Conservation (phyloP, 1,140 invertebrate genomes). For the Scaptodrosophila lebanonensis region DNA sequence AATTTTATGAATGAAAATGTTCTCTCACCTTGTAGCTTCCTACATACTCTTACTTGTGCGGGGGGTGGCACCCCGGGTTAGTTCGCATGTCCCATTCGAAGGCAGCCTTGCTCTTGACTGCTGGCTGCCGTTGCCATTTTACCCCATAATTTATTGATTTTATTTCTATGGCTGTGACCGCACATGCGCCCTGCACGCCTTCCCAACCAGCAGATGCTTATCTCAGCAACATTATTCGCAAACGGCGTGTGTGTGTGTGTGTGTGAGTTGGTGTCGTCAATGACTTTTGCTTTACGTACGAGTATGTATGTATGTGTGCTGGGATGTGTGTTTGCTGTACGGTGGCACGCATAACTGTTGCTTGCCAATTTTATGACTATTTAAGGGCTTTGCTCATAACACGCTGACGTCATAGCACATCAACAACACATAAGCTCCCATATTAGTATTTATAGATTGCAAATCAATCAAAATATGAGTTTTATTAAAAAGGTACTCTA, state of each 20-base stretch:
- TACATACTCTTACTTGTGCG: neutral
- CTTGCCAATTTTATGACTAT: slow-evolving; percentile 5
- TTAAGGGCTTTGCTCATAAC: too few species aligned
- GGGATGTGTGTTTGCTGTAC: too few species aligned
- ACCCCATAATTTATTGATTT: slow-evolving; percentile 74
- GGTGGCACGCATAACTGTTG: slow-evolving; percentile 31
- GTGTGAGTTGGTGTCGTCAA: slow-evolving; percentile 21
- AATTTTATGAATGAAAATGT: slow-evolving; percentile 66
- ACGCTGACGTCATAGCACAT: slow-evolving; percentile 25
- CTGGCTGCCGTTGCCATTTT: slow-evolving; percentile 45
- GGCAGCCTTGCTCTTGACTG: slow-evolving; percentile 75
- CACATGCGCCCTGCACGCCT: slow-evolving; percentile 51
- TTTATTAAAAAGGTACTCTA: too few species aligned
- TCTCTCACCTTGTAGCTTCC: slow-evolving; percentile 11
- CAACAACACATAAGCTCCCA: too few species aligned
- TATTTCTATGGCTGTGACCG: slow-evolving; percentile 12
- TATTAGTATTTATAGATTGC: too few species aligned
- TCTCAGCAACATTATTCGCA: slow-evolving; percentile 55
- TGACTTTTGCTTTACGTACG: slow-evolving; percentile 44
- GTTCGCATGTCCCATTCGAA: slow-evolving; percentile 41
- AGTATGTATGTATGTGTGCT: too few species aligned
- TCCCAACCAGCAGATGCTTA: slow-evolving; percentile 35
- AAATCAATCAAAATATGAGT: too few species aligned
- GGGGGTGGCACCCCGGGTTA: neutral
- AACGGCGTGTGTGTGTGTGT: too few species aligned